Evolutionary conservation across 2,888 invertebrate genomes (phyloP), one percentile per base, ranked within the genome.

Genomic region (Nematopogon swammerdamellus): DNA sequence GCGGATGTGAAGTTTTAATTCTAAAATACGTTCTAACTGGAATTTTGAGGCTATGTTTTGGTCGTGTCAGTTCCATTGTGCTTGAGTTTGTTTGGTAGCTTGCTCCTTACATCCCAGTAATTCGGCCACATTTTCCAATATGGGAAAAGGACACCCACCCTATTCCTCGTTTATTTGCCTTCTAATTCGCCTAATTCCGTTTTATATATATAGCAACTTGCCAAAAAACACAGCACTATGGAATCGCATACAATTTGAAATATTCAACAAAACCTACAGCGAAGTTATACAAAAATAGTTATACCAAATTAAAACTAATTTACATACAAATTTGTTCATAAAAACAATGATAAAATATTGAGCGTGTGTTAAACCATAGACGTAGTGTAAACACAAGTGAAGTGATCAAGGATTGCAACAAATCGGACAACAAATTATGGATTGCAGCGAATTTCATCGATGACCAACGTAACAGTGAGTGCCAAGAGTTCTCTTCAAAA

Each of bases 1-100:
- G 3, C 14, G 3, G 3, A 14, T 6, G 8, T 3, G 3, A 36
- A 14, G 36, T 14, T 36, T 36, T 36, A 36, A 36, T 36, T 36
- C 11, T 36, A 36, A 36, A 36, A 36, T 14, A 51, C 51, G 52
- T 55, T 61, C 18, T n/a, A 61, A 60, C 56, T 52, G 58, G 56
- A 52, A 60, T 57, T 54, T 72, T 42, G 69, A 73, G 71, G 70
- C 74, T 79, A 77, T 79, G 79, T 79, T 79, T 75, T 79, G 77
- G 65, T 79, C 69, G 59, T 63, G 60, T 61, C 63, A 60, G 59
- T 60, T 64, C 73, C 77, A 79, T 75, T 77, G 77, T 77, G 68
- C 65, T 63, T 59, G 14, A 16, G 14, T 19, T 19, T 16, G 19
- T 45, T 19, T 45, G 20, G 19, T 19, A 19, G 20, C 20, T 59